Conservation (phyloP, 2,888 invertebrate species). For the Heteromyza rotundicornis region DNA sequence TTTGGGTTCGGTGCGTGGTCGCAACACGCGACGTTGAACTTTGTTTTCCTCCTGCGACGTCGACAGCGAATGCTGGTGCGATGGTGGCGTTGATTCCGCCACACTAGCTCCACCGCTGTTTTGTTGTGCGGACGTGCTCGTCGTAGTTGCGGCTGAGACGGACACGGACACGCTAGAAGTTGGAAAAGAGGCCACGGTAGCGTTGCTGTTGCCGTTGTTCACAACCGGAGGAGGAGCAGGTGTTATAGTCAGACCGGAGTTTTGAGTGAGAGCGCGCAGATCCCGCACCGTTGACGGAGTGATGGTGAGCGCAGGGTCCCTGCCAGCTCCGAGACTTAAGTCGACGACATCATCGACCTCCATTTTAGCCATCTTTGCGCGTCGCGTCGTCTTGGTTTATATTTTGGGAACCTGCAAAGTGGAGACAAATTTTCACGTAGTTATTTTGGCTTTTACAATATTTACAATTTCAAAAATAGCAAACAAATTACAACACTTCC, state of each 20-base stretch:
- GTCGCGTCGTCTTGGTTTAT: conserved; percentile 55
- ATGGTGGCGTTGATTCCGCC: not conserved
- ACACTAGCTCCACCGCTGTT: conserved; percentile 34
- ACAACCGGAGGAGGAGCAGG: conserved; percentile 67
- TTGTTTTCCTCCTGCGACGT: conserved; percentile 52
- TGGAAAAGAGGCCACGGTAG: no score
- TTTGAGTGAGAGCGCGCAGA: conserved; percentile 68
- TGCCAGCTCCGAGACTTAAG: conserved; percentile 72
- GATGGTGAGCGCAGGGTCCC: conserved; percentile 61
- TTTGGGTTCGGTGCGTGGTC: conserved; percentile 82
- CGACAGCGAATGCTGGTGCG: not conserved
- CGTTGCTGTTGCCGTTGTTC: conserved; percentile 11
- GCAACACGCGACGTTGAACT: conserved; percentile 71
- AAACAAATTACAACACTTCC: conserved; percentile 9
- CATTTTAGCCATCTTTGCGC: conserved; percentile 72
- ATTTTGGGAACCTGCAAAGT: conserved; percentile 47
- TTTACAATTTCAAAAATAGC: not conserved
- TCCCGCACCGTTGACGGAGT: conserved; percentile 63
- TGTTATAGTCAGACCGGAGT: conserved; percentile 69
- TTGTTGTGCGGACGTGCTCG: not conserved
- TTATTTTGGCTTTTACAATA: conserved; percentile 16
- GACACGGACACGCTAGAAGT: no score
- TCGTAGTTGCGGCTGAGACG: not conserved
- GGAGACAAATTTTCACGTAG: conserved; percentile 19
- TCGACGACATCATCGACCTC: conserved; percentile 91